phyloP scores from a whole-genome alignment of 1,140 invertebrate genomes.

The Pissodes strobi region DNA sequence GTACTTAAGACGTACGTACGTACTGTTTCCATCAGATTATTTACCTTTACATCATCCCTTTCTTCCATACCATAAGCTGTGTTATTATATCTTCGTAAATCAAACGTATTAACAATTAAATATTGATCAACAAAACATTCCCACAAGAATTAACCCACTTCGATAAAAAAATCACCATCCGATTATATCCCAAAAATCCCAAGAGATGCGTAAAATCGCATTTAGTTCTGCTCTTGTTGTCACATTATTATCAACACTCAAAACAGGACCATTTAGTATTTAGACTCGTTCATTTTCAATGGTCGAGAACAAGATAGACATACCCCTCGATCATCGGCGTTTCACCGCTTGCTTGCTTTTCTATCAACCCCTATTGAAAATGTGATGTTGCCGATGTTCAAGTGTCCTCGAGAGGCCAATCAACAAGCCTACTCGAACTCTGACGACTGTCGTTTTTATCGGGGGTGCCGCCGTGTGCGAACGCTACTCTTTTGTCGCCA shows the following conservation, averaged over 20 bases:
- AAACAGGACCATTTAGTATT: slow-evolving; percentile 10
- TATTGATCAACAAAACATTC: too few species aligned
- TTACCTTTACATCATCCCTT: too few species aligned
- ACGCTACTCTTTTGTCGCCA: slow-evolving; percentile 29
- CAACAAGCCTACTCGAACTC: slow-evolving; percentile 16
- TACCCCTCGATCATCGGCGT: slow-evolving; percentile 14
- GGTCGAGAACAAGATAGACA: neutral
- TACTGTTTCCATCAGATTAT: too few species aligned
- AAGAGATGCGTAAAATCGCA: slow-evolving; percentile 10
- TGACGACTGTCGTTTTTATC: slow-evolving; percentile 14
- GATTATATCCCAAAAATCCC: slow-evolving; percentile 8
- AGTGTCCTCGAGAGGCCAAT: slow-evolving; percentile 31
- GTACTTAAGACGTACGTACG: too few species aligned
- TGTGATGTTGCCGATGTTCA: slow-evolving; percentile 16
- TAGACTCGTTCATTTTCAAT: neutral
- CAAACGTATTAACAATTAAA: too few species aligned
- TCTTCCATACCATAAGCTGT: too few species aligned
- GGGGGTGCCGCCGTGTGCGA: slow-evolving; percentile 1
- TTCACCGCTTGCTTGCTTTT: slow-evolving; percentile 9
- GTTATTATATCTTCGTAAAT: too few species aligned
- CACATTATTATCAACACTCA: slow-evolving; percentile 15
- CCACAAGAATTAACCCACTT: too few species aligned
- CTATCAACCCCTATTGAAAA: slow-evolving; percentile 10
- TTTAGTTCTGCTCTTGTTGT: slow-evolving; percentile 10
- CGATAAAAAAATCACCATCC: too few species aligned